These are phyloP conservation scores for Macroteleia sp. DNA, from an alignment of 2,888 invertebrate genomes.

Conservation along the genomic window DNA sequence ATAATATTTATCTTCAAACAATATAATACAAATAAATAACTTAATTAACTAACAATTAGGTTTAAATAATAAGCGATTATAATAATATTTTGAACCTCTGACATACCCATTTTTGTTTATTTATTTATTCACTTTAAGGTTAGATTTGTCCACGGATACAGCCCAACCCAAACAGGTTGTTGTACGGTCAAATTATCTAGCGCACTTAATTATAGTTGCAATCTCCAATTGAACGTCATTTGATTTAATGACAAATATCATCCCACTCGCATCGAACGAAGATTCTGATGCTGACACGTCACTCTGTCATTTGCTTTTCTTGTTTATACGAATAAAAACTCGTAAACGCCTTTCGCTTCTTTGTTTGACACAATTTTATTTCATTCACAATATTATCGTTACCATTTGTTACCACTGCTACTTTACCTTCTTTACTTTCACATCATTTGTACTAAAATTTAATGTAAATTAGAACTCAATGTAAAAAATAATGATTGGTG, in stretches of 20 bases:
- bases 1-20: no score
- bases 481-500: no score
- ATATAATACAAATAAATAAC: no score
- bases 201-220: slow-evolving; percentile 28
- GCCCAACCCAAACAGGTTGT: slow-evolving; percentile 42
- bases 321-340: slow-evolving; percentile 14
- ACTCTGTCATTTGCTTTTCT: slow-evolving; percentile 8
- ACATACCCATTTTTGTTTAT: slow-evolving; percentile 9
- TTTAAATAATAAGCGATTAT: no score
- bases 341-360: slow-evolving; percentile 6
- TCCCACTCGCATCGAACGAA: slow-evolving; percentile 38
- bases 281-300: slow-evolving; percentile 33
- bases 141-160: neutral
- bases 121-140: slow-evolving; percentile 17
- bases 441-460: no score
- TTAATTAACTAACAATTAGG: no score
- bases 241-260: slow-evolving; percentile 51
- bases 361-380: slow-evolving; percentile 14
- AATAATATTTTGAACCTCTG: no score
- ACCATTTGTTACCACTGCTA: no score
- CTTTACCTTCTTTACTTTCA: no score
- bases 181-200: slow-evolving; percentile 18
- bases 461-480: no score
- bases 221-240: slow-evolving; percentile 37
- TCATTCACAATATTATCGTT: no score